Conservation (phyloP, 2,113 vertebrate genomes). For the Coryphaenoides rupestris region DNA sequence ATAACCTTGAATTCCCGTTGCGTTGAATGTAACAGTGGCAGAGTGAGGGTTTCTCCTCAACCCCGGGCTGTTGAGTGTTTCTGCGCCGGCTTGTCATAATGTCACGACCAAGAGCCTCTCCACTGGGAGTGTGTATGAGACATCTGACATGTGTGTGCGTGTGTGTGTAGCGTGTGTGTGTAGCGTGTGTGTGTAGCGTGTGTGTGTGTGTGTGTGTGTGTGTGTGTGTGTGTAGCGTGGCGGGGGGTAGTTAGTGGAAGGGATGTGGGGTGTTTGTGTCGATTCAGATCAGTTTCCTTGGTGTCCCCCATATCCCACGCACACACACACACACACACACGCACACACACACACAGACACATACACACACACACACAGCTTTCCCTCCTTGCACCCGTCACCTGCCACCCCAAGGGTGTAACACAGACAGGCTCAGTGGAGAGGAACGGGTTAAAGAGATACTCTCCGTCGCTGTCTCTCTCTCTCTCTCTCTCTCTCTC, state of each 20-base stretch:
- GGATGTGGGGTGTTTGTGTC: conserved; percentile 54
- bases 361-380: conserved; percentile 22
- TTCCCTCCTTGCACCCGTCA: conserved; percentile 54
- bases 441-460: conserved; percentile 87
- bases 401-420: conserved; percentile 61
- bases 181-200: conserved; percentile 4
- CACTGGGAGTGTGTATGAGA: not conserved
- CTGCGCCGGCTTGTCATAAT: not conserved
- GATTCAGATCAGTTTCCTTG: conserved; percentile 69
- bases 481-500: conserved; percentile 28
- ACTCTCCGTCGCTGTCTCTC: conserved; percentile 22
- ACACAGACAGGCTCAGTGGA: conserved; percentile 71
- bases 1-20: too few species aligned
- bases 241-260: conserved; percentile 12
- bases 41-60: too few species aligned
- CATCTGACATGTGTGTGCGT: not conserved
- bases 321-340: conserved; percentile 7
- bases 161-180: conserved; percentile 2
- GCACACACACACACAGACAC: conserved; percentile 25
- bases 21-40: too few species aligned
- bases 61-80: not conserved
- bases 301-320: conserved; percentile 47
- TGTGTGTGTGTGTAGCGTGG: conserved; percentile 1
- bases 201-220: conserved; percentile 2
- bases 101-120: not conserved